Evolutionary conservation across 1,140 invertebrate species (phyloP).

Genomic region (Myzus persicae): DNA sequence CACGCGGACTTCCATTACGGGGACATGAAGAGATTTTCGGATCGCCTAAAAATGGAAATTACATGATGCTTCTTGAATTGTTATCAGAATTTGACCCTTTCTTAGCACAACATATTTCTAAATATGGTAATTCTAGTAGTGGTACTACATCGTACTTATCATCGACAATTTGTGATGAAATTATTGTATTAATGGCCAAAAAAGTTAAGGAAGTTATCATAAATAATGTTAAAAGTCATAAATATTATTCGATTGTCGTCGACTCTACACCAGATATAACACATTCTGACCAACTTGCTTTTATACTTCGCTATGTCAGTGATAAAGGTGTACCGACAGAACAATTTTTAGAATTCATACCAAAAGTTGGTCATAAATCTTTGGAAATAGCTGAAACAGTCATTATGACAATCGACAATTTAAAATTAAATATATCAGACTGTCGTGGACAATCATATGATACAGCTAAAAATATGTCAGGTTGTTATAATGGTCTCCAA

Average conservation of each 20-base stretch:
- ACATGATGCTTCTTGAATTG: slow-evolving; percentile 60
- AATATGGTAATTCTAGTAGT: slow-evolving; percentile 63
- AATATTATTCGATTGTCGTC: slow-evolving; percentile 26
- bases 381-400: background rate
- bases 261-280: slow-evolving; percentile 47
- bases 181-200: slow-evolving; percentile 63
- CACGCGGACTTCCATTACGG: background rate
- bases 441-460: background rate
- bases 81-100: slow-evolving; percentile 64
- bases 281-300: slow-evolving; percentile 37
- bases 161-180: slow-evolving; percentile 63
- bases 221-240: background rate
- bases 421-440: background rate
- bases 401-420: background rate
- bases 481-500: background rate
- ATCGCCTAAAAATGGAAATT: slow-evolving; percentile 35
- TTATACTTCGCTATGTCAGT: background rate
- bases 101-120: slow-evolving; percentile 63
- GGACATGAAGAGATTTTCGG: slow-evolving; percentile 6
- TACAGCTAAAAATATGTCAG: background rate
- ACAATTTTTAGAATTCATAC: background rate
- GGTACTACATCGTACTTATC: slow-evolving; percentile 64
- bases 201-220: slow-evolving; percentile 48
- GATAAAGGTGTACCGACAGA: background rate
- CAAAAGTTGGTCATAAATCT: background rate